Conservation (phyloP, 1,140 invertebrate genomes). For the Eriocheir sinensis region DNA sequence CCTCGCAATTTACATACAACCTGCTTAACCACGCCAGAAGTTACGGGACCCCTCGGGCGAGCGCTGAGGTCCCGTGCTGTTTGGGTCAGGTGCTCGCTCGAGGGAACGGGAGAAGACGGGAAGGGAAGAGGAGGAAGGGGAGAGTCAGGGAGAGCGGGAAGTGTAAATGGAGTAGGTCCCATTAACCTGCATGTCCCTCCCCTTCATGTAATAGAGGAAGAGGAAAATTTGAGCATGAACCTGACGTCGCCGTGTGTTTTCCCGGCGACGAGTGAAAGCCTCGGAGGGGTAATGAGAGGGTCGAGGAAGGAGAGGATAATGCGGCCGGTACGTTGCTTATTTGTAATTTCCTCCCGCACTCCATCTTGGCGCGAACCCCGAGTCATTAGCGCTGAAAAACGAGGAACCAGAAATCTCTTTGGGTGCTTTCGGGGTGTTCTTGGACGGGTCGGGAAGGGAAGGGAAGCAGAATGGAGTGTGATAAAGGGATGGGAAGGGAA, state of each 20-base stretch:
- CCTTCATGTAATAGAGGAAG: conserved; percentile 4
- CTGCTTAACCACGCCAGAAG: neutral
- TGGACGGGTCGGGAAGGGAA: neutral
- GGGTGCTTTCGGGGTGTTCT: neutral
- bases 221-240: neutral
- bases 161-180: neutral
- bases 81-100: conserved; percentile 20
- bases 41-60: neutral
- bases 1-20: neutral
- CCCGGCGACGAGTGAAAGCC: neutral
- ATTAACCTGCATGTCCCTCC: conserved; percentile 1
- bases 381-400: neutral
- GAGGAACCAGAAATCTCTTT: neutral
- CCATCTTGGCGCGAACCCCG: neutral
- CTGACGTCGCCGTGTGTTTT: neutral
- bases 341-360: neutral
- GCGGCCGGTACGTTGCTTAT: neutral
- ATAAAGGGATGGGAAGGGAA: too few relatives aligned
- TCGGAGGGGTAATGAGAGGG: neutral
- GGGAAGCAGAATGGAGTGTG: neutral
- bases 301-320: neutral
- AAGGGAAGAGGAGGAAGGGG: neutral
- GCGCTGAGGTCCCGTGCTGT: neutral
- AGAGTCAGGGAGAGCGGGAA: conserved; percentile 20
- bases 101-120: too few relatives aligned